Evolutionary conservation across 2,113 vertebrate species (phyloP).

Genomic region (Crypturellus undulatus): DNA sequence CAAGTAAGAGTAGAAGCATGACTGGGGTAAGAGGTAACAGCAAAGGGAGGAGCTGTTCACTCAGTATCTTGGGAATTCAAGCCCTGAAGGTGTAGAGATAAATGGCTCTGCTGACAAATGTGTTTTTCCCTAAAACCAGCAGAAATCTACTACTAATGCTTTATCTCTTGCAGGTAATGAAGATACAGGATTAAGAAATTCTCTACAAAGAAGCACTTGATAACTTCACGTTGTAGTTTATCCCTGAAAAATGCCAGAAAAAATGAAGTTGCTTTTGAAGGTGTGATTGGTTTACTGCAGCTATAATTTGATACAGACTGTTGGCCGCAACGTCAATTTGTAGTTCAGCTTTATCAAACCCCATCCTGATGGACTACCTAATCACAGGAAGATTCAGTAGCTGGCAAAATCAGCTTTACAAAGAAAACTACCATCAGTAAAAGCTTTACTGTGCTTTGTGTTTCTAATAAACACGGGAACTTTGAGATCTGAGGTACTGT

Average conservation of each 20-base stretch:
- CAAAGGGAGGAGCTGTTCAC: background rate
- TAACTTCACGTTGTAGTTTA: background rate
- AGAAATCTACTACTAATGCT: background rate
- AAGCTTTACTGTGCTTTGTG: background rate
- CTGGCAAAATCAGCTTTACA: background rate
- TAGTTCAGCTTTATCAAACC: background rate
- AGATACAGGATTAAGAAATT: background rate
- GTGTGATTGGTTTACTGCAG: background rate
- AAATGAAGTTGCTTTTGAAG: background rate
- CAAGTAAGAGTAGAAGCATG: background rate
- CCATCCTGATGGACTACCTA: background rate
- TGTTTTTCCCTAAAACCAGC: background rate
- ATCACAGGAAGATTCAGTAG: background rate
- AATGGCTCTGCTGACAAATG: background rate
- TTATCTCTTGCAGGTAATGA: background rate
- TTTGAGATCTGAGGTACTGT: background rate
- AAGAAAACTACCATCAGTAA: background rate
- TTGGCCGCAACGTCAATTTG: constrained; percentile 1
- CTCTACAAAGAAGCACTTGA: background rate
- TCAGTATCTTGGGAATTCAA: background rate
- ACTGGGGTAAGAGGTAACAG: background rate
- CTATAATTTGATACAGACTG: constrained; percentile 38
- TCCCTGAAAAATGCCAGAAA: background rate
- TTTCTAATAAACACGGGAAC: background rate
- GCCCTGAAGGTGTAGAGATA: background rate